phyloP scores from a whole-genome alignment of 2,113 vertebrate species.

The Diphyllodes magnificus region DNA sequence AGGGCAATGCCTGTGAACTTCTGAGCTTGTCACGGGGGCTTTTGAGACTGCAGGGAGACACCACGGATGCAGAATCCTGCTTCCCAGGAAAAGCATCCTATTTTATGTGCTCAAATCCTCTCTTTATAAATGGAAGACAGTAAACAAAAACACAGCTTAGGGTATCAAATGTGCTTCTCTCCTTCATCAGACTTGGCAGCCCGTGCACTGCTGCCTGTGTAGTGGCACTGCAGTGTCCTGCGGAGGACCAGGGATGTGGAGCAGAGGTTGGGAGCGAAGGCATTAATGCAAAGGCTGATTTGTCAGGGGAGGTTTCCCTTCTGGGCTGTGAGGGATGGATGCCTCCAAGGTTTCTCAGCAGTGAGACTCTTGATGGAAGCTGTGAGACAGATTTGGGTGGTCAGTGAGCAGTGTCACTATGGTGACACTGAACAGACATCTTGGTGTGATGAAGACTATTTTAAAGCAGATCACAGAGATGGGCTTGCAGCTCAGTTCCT shows the following conservation, averaged over 20 bases:
- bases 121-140: neutral
- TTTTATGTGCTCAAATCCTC: neutral
- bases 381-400: neutral
- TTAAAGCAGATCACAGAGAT: neutral
- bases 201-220: rapidly evolving
- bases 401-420: neutral
- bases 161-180: neutral
- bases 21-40: neutral
- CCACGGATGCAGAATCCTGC: rapidly evolving
- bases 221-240: neutral
- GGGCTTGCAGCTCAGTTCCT: neutral
- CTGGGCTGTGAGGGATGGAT: neutral
- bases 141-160: neutral
- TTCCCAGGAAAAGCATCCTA: neutral
- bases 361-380: neutral
- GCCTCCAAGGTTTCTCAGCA: neutral
- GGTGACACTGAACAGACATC: neutral
- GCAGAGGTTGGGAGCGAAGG: neutral
- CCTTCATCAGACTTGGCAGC: neutral
- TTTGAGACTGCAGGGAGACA: neutral
- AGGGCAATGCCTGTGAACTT: neutral
- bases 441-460: neutral
- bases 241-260: neutral
- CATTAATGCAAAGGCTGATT: neutral
- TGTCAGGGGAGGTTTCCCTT: neutral